Evolutionary conservation across 1,140 invertebrate species (phyloP), one percentile per base, ranked within the genome.

Genomic region (Diachasma alloeum): DNA sequence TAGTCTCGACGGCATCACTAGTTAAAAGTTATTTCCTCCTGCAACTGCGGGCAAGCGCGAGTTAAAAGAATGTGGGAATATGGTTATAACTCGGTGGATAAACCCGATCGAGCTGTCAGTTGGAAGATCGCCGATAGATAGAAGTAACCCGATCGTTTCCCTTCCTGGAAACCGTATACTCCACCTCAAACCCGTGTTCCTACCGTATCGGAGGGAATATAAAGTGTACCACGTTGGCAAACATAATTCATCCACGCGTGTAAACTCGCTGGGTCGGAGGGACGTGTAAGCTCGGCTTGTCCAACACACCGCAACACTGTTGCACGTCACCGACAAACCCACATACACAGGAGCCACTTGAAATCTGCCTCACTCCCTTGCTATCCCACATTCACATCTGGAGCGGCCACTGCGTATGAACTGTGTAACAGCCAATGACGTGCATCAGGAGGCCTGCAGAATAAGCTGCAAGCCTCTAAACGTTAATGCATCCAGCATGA

Each of bases 191-290:
- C 69, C 11, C 19, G 36, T 24, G 19, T 24, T 63, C 3, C 56
- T 24, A 11, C 19, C 15, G 17, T 63, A 63, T 22, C 56, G 9
- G 19, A 2, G 44, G 39, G 2, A 71, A 42, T 71, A 71, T 71
- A 71, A 71, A 71, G 69, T 71, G 39, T 17, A 36, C 66, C 10
- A 13, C 36, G 66, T 71, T 19, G 22, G 69, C 17, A 44, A 37
- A 42, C 69, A 71, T 44, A 71, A 71, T 71, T 71, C 69, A 71
- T 71, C 69, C 69, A 71, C 69, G 39, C 36, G 69, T 71, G 69
- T 46, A 46, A n/a, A 46, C 11, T 46, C 69, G 11, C 31, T 31
- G 31, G 31, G 2, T 31, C 31, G 69, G 3, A 13, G 36, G 24
- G 17, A 22, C 56, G 19, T 11, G 56, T 31, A 63, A 26, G 44